Evolutionary conservation across 2,888 invertebrate genomes (phyloP), one percentile per base, ranked within the genome.

Genomic region (Torymus texanus): DNA sequence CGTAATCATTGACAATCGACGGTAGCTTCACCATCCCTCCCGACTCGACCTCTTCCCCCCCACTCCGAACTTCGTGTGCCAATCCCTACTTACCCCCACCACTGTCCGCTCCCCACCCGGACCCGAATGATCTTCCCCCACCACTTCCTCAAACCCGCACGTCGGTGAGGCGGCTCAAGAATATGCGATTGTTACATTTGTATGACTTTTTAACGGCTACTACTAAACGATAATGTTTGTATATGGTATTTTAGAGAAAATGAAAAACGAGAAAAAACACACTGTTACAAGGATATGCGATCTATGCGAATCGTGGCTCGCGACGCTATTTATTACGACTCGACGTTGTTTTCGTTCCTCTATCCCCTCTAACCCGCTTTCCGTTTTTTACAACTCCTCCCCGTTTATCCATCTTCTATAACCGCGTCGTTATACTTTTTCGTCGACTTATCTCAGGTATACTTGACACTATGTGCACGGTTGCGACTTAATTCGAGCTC

Each of bases 191-290:
- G 81, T 81, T 81, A 81, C 81, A 81, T 81, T 81, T 81, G 75
- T 81, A 81, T 81, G 78, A 79, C 75, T 81, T 81, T 81, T 81
- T 81, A 78, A 78, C 81, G 78, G 78, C 78, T 81, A 81, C 78
- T 78, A 78, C 81, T 81, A 78, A 81, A 81, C 67, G 81, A 81
- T 81, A 75, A 78, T 75, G 72, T 81, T 81, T 81, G 78, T 81
- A 81, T 75, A 81, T 81, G 81, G 78, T 81, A 81, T 81, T 81
- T 81, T 81, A 81, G 81, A 81, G 81, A 81, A 75, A 81, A 78
- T 72, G 78, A 78, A 59, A 74, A 24, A 58, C 53, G 41, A 76
- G 41, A 65, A 63, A 62, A 56, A 67, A 58, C 5, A 62, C 14
- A 63, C 66, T 74, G 73, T 67, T 73, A 73, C 55, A 51, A 78